Conservation (phyloP, 1,140 invertebrate species). For the Trichomalopsis sarcophagae region DNA sequence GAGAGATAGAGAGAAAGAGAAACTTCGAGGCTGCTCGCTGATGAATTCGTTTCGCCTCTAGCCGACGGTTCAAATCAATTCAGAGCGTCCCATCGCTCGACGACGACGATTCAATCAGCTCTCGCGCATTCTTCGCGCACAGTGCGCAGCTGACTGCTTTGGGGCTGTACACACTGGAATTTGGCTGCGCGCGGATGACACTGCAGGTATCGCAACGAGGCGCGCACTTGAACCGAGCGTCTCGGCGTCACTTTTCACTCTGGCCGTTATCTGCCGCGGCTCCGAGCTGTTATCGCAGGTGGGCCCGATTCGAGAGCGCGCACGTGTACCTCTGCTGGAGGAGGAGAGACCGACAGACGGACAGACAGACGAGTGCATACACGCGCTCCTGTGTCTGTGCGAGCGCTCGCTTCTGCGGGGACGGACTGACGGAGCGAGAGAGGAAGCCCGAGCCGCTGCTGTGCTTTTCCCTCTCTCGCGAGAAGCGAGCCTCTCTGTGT, state of each 20-base stretch:
- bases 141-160: background rate
- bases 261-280: background rate
- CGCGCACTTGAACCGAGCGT: slow-evolving; percentile 1
- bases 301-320: background rate
- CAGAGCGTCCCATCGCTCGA: slow-evolving; percentile 19
- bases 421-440: background rate
- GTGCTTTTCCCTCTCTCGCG: slow-evolving; percentile 5
- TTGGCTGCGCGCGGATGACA: background rate
- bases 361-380: background rate
- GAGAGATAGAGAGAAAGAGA: background rate
- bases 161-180: no score
- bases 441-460: background rate
- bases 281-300: background rate
- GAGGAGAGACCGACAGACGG: background rate
- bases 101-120: background rate
- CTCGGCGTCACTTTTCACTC: background rate
- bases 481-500: background rate
- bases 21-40: background rate
- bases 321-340: background rate
- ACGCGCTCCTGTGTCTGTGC: background rate
- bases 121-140: background rate
- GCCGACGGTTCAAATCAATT: slow-evolving; percentile 16
- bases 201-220: background rate
- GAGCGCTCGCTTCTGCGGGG: background rate
- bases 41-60: background rate